A percentile compares a stretch with the other conserved stretches of the same genome.
These are phyloP conservation scores for Macroteleia sp. DNA, from an alignment of 2,888 invertebrate genomes.

Conservation along the genomic window DNA sequence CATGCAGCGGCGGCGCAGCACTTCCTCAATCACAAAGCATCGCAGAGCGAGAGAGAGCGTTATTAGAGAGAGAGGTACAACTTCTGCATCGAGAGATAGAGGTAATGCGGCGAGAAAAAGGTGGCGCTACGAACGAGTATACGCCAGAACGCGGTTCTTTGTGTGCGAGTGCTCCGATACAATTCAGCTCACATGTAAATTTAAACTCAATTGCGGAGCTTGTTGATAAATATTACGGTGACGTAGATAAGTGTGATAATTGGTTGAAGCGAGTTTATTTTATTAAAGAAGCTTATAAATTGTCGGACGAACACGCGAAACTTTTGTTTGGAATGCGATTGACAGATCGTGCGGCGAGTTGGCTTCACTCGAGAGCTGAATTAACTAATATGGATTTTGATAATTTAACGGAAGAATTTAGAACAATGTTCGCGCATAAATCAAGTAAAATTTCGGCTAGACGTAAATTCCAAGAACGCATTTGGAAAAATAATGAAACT, in stretches of 20 bases:
- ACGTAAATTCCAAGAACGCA: not conserved
- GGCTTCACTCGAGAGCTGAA: not conserved
- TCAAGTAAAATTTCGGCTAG: not conserved
- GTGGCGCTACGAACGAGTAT: not conserved
- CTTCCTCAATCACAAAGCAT: too few relatives aligned
- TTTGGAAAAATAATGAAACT: not conserved
- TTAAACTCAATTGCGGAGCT: not conserved
- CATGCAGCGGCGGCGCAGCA: too few relatives aligned
- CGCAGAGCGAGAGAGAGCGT: too few relatives aligned
- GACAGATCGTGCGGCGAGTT: not conserved
- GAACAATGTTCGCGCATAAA: not conserved
- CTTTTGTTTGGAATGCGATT: not conserved
- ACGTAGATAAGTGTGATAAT: constrained; percentile 1
- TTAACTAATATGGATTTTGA: not conserved
- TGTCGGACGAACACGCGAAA: not conserved
- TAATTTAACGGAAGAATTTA: not conserved
- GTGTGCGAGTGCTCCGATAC: not conserved
- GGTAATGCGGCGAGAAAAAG: not conserved
- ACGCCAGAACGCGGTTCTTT: not conserved
- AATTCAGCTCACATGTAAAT: not conserved
- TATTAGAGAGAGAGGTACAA: not conserved
- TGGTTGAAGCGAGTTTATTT: not conserved
- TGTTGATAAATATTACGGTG: not conserved
- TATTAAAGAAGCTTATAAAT: not conserved
- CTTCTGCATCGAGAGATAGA: not conserved